phyloP scores from a whole-genome alignment of 1,140 invertebrate genomes.

The Radopholus similis region DNA sequence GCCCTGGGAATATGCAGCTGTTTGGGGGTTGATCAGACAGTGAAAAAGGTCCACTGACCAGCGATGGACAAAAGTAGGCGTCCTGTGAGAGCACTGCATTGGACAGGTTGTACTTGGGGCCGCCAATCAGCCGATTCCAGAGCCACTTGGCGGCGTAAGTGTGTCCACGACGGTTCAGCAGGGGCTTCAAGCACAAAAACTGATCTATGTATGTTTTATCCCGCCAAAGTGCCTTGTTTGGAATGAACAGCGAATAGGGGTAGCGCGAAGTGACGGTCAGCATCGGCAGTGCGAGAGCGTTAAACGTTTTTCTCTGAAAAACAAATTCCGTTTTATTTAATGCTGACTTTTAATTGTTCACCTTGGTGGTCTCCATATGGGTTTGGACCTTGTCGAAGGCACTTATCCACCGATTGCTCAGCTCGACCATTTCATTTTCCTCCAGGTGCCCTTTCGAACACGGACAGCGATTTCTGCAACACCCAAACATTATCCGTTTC shows the following conservation, averaged over 20 bases:
- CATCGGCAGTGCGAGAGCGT: conserved; percentile 51
- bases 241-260: conserved; percentile 50
- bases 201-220: background rate
- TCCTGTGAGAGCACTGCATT: conserved; percentile 55
- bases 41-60: conserved; percentile 32
- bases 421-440: conserved; percentile 42
- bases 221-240: conserved; percentile 23
- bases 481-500: conserved; percentile 21
- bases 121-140: conserved; percentile 56
- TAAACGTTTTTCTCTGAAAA: conserved; percentile 51
- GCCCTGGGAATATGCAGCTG: background rate
- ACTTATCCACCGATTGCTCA: conserved; percentile 30
- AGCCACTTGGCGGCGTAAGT: conserved; percentile 59
- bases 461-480: conserved; percentile 34
- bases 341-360: conserved; percentile 15
- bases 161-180: conserved; percentile 31
- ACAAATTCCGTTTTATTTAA: background rate
- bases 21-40: too few relatives aligned
- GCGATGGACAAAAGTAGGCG: conserved; percentile 48
- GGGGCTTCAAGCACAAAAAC: background rate
- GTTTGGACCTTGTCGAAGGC: conserved; percentile 43
- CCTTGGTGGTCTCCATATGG: conserved; percentile 42
- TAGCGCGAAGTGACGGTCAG: conserved; percentile 57
- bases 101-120: conserved; percentile 53
- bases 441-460: conserved; percentile 46